Percentiles rank a stretch among this genome's conserved stretches.
phyloP scores from a whole-genome alignment of 2,888 invertebrate genomes.

The Melinaea menophilus region DNA sequence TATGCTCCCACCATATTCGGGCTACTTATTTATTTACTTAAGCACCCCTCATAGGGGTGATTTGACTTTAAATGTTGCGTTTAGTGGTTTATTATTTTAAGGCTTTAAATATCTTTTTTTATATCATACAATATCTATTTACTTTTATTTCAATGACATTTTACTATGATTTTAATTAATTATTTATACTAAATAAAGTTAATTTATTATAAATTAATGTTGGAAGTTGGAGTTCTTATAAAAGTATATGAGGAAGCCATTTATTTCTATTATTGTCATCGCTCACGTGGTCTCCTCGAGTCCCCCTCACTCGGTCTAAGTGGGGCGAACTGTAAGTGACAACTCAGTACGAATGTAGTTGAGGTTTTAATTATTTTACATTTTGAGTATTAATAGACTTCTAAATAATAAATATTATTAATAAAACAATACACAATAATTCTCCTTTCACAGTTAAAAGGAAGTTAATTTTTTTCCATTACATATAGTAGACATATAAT shows the following conservation, averaged over 20 bases:
- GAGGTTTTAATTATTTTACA: constrained; percentile 30
- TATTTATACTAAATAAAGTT: no score
- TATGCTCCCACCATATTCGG: constrained; percentile 69
- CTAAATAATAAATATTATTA: constrained; percentile 28
- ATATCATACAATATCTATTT: not conserved
- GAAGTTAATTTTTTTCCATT: no score
- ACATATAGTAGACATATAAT: no score
- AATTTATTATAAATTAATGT: not conserved
- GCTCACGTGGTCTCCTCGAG: constrained; percentile 38
- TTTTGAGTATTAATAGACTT: constrained; percentile 49
- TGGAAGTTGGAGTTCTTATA: constrained; percentile 11
- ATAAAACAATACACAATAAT: not conserved
- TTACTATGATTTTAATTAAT: no score
- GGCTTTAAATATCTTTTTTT: constrained; percentile 17
- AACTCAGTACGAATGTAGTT: constrained; percentile 43
- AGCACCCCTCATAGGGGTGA: constrained; percentile 65
- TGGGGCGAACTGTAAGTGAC: constrained; percentile 56
- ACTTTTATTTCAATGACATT: no score
- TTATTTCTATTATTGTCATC: constrained; percentile 20
- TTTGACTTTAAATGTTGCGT: constrained; percentile 69
- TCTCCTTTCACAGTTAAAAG: no score
- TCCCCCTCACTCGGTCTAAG: constrained; percentile 43
- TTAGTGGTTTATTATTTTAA: constrained; percentile 60
- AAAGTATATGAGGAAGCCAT: constrained; percentile 11
- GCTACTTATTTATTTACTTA: constrained; percentile 75